Percentiles rank a stretch among this genome's conserved stretches.
These are phyloP conservation scores for Stenchaetothrips biformis DNA, from an alignment of 2,888 invertebrate species.

Conservation along the genomic window DNA sequence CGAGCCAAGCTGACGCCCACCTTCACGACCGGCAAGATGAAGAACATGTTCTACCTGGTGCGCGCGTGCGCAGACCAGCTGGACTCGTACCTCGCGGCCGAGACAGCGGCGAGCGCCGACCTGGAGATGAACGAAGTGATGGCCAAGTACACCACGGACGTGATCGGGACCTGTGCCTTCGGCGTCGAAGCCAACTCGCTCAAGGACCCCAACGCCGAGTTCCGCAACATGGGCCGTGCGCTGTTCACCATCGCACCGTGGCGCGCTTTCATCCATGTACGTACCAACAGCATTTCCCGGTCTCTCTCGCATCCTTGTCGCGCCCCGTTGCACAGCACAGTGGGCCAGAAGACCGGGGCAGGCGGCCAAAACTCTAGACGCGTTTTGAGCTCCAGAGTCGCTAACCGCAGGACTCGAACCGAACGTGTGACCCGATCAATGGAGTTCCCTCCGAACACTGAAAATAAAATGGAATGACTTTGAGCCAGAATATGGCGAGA, in stretches of 20 bases:
- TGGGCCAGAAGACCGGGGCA: too few relatives aligned
- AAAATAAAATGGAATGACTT: too few relatives aligned
- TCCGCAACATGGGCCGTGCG: background rate
- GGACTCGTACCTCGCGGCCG: constrained; percentile 36
- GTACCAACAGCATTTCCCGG: background rate
- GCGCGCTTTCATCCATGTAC: background rate
- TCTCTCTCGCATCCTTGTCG: too few relatives aligned
- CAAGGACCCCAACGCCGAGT: background rate
- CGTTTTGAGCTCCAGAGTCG: too few relatives aligned
- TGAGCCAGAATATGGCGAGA: too few relatives aligned
- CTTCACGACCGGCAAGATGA: constrained; percentile 51
- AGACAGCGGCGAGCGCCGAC: background rate
- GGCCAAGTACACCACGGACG: constrained; percentile 6
- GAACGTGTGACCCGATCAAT: too few relatives aligned
- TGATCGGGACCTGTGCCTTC: background rate
- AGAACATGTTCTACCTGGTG: constrained; percentile 47
- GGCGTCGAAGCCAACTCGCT: constrained; percentile 9
- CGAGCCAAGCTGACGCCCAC: constrained; percentile 48
- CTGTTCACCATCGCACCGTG: background rate
- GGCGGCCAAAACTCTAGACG: too few relatives aligned
- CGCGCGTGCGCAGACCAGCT: constrained; percentile 41
- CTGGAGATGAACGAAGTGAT: background rate
- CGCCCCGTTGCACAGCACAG: too few relatives aligned
- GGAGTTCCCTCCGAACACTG: too few relatives aligned
- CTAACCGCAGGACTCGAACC: too few relatives aligned